Evolutionary conservation across 53 echinoderm and acorn worm species (phyloP), one percentile per base, ranked within the genome.

Genomic region (Holothuria scabra): DNA sequence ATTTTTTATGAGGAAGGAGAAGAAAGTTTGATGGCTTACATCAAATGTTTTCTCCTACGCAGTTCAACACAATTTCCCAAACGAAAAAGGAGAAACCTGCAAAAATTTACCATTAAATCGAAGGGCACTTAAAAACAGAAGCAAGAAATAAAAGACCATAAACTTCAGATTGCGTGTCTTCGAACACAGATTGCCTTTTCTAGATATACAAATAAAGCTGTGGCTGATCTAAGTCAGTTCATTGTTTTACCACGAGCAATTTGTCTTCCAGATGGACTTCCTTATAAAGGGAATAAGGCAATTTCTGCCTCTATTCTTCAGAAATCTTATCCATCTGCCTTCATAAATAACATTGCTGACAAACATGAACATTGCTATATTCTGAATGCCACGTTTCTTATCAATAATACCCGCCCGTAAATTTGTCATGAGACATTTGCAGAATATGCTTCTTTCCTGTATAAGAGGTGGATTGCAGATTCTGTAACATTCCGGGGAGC

Each of bases 121-220:
- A 78, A 44, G 28, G 49, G 41, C 21, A 14, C 61, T 20, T 26
- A 52, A 24, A 87, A 87, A 67, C 60, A 87, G 32, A 25, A 58
- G 5, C 80, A 78, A 34, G 81, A 87, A 58, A 16, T 81, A 4
- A 80, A 87, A 81, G 81, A 87, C 44, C 86, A 86, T 21, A 70
- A 58, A 59, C 71, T 85, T 13, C 82, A 82, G 64, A 64, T 82
- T 63, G 35, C 58, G 10, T 67, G 62, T 55, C 34, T 84, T 6
- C 44, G 68, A 26, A 67, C 21, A 28, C 48, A 67, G 21, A 67
- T 84, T 49, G 67, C 84, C 35, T 66, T 26, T 23, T 66, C 84
- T 8, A 66, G 67, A 48, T 35, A 68, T 5, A 38, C 67, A 26
- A 49, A 49, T 48, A 37, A 22, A 46, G 46, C 69, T n/a, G 25